Evolutionary conservation across 2,113 vertebrate genomes (phyloP).

Genomic region (Pimephales promelas): DNA sequence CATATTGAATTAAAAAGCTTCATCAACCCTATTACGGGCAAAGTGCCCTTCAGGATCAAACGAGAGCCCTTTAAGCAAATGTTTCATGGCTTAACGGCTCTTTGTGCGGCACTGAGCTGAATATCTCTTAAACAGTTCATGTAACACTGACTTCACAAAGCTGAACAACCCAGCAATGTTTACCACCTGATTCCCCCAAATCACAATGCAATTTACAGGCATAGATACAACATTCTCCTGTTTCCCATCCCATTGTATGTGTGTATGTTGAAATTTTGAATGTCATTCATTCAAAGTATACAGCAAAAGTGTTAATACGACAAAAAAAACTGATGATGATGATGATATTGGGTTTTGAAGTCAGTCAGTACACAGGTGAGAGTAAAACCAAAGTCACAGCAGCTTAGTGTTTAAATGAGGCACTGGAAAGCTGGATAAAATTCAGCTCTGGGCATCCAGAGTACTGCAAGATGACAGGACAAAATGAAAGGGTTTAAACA

Average conservation of each 20-base stretch:
- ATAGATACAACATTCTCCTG: slow-evolving; percentile 13
- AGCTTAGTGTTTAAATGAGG: slow-evolving; percentile 48
- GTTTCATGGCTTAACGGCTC: background rate
- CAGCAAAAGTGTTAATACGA: slow-evolving; percentile 34
- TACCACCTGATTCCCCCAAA: slow-evolving; percentile 20
- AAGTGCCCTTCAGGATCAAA: background rate
- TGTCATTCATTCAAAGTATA: slow-evolving; percentile 25
- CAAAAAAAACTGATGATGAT: slow-evolving; percentile 8
- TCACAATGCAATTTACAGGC: slow-evolving; percentile 35
- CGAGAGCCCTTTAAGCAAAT: background rate
- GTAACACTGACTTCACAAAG: slow-evolving; percentile 58
- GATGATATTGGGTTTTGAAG: slow-evolving; percentile 14
- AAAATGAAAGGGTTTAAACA: slow-evolving; percentile 8
- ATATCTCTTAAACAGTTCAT: slow-evolving; percentile 38
- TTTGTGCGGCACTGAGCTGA: background rate
- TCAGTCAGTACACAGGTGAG: slow-evolving; percentile 41
- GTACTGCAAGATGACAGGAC: slow-evolving; percentile 20
- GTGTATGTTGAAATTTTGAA: slow-evolving; percentile 22
- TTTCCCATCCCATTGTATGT: slow-evolving; percentile 12
- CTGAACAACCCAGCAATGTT: slow-evolving; percentile 44
- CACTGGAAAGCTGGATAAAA: slow-evolving; percentile 40
- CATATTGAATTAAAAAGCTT: slow-evolving; percentile 11
- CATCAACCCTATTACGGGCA: background rate
- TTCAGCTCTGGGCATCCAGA: slow-evolving; percentile 34
- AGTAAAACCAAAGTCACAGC: slow-evolving; percentile 36